Percentiles rank a stretch among this genome's conserved stretches.
phyloP scores from a whole-genome alignment of 2,888 invertebrate species.

The Drosophila meridionalis region DNA sequence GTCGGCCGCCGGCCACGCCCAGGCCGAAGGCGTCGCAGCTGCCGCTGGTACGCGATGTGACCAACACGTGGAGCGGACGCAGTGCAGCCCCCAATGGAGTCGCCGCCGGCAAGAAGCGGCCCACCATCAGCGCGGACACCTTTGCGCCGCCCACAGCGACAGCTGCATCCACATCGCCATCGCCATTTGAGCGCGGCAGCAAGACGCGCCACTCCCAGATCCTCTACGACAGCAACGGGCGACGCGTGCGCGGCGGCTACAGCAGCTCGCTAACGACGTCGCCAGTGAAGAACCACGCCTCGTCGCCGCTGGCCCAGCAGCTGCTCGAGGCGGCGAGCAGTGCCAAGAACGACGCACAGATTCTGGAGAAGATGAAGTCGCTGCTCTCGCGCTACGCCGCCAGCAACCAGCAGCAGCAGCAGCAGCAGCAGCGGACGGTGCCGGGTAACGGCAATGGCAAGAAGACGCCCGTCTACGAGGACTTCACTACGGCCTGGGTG shows the following conservation, averaged over 20 bases:
- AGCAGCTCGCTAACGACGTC: slow-evolving; percentile 84
- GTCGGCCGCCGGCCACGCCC: slow-evolving; percentile 77
- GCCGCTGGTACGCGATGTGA: slow-evolving; percentile 85
- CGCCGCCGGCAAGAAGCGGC: slow-evolving; percentile 83
- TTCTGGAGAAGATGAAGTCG: slow-evolving; percentile 91
- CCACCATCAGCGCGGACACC: slow-evolving; percentile 88
- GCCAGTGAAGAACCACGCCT: slow-evolving; percentile 87
- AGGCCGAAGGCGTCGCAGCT: slow-evolving; percentile 48
- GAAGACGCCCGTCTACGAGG: slow-evolving; percentile 87
- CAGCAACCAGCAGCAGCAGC: slow-evolving; percentile 65
- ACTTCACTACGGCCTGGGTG: slow-evolving; percentile 90
- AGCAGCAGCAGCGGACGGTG: slow-evolving; percentile 22
- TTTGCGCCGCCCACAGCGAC: slow-evolving; percentile 84
- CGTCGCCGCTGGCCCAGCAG: slow-evolving; percentile 89
- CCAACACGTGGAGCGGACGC: slow-evolving; percentile 92
- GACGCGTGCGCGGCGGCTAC: slow-evolving; percentile 85
- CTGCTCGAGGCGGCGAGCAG: slow-evolving; percentile 89
- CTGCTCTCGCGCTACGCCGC: slow-evolving; percentile 87
- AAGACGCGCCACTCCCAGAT: slow-evolving; percentile 83
- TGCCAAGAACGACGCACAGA: slow-evolving; percentile 90
- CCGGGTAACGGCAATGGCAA: slow-evolving; percentile 59
- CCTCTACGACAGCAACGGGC: slow-evolving; percentile 86
- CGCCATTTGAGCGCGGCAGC: slow-evolving; percentile 86
- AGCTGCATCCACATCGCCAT: slow-evolving; percentile 8
- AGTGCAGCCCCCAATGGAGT: slow-evolving; percentile 73